Evolutionary conservation across 2,888 invertebrate genomes (phyloP), one percentile per base, ranked within the genome.

Genomic region (Arrhopalites spinosus): DNA sequence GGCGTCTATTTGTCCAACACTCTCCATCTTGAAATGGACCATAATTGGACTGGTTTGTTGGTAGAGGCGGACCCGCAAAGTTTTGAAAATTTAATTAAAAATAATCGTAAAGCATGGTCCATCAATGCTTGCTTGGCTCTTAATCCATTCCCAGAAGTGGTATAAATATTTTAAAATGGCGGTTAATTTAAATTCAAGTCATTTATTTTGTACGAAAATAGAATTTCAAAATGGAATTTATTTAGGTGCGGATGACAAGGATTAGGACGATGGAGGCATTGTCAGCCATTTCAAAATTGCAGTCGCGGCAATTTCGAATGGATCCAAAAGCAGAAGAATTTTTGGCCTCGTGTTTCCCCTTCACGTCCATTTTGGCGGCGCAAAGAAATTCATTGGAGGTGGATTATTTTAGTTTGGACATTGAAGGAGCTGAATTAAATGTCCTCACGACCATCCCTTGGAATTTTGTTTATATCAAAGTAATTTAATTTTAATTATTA

Each of bases 391-490:
- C 61, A 5, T 15, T 61, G 2, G 25, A 61, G 3, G 23, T 61
- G 15, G 61, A 61, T 23, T 61, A 61, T 15, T 61, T 61, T 1
- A 61, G 61, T 23, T 61, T 61, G 23, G 61, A 61, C 27, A 23
- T 61, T 25, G 61, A 61, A 23, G 61, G 61, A 61, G 61, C 61
- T 2, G 61, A 61, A 27, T 23, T 61, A 27, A 61, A 23, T 23
- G 23, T 61, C 25, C 25, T 61, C 23, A 2, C 20, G 2, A 61
- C 61, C 2, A 20, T 61, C 27, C 61, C 61, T 2, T 61, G 61
- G 61, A 27, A 61, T 61, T 61, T 61, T 23, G 61, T 61, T 20
- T 61, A 61, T 15, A 61, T 61, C 25, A 61, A 61, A 23, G 61
- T 61, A 61, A 3, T 3, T 61, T n/a, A n/a, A n/a, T n/a, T n/a